Evolutionary conservation across 1,140 invertebrate species (phyloP).

Genomic region (Centruroides vittatus): DNA sequence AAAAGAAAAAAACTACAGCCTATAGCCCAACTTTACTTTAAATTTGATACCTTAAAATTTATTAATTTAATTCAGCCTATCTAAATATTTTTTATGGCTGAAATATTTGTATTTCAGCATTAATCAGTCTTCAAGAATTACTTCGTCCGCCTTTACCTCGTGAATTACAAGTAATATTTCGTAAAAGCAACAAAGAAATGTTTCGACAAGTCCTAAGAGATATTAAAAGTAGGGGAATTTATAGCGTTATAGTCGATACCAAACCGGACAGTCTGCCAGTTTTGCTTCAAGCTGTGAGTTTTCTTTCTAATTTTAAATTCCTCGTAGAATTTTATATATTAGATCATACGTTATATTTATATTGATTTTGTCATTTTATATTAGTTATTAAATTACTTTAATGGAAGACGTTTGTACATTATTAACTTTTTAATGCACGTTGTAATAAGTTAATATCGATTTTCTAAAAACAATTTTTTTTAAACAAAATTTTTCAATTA

Average conservation of each 20-base stretch:
- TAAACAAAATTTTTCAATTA: too few relatives aligned
- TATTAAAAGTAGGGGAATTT: constrained; percentile 64
- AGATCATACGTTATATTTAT: not conserved
- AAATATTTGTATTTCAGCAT: constrained; percentile 41
- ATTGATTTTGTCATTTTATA: too few relatives aligned
- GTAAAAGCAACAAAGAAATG: constrained; percentile 52
- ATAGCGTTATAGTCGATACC: constrained; percentile 70
- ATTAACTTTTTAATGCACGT: too few relatives aligned
- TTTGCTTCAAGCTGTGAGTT: constrained; percentile 66
- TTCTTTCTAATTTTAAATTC: not conserved
- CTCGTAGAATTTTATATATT: not conserved
- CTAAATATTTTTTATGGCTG: not conserved
- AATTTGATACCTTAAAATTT: too few relatives aligned
- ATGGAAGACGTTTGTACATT: too few relatives aligned
- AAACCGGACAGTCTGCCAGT: constrained; percentile 55
- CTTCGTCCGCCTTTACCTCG: constrained; percentile 46
- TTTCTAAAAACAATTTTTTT: too few relatives aligned
- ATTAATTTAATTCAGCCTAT: too few relatives aligned
- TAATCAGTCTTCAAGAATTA: constrained; percentile 72
- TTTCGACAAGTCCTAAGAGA: constrained; percentile 64
- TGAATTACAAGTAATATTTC: constrained; percentile 58
- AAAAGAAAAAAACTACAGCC: too few relatives aligned
- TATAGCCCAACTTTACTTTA: too few relatives aligned
- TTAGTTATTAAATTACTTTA: too few relatives aligned
- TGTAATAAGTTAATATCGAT: too few relatives aligned